phyloP scores from a whole-genome alignment of 2,113 vertebrate species.

The Picathartes gymnocephalus region DNA sequence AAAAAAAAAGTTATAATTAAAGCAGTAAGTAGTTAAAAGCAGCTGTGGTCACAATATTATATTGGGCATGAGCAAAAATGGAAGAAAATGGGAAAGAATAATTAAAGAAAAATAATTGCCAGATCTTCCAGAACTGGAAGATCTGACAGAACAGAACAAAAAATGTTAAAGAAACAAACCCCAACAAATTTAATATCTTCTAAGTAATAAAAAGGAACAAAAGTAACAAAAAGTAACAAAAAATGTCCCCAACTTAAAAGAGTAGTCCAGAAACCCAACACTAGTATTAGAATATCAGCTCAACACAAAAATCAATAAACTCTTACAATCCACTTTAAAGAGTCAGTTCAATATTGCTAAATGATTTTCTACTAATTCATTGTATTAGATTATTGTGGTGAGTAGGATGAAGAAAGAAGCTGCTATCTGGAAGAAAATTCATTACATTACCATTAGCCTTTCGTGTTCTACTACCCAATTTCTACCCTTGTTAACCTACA shows the following conservation, averaged over 20 bases:
- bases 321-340: not conserved
- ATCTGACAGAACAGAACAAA: not conserved
- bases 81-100: not conserved
- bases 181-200: fast-evolving
- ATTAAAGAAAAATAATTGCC: not conserved
- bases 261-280: not conserved
- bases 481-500: not conserved
- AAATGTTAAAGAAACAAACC: fast-evolving
- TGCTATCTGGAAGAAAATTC: not conserved
- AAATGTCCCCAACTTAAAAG: not conserved
- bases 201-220: not conserved
- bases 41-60: not conserved
- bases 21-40: not conserved
- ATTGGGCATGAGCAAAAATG: not conserved
- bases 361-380: not conserved
- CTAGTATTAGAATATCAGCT: not conserved
- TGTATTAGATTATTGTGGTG: not conserved
- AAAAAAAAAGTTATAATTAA: not conserved
- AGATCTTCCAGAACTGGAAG: not conserved
- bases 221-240: not conserved
- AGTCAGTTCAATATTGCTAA: not conserved
- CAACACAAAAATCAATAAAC: constrained; percentile 32
- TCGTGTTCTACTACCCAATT: not conserved
- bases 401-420: not conserved
- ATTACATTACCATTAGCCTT: not conserved